A percentile compares a stretch with the other conserved stretches of the same genome.
Conservation (phyloP, 2,888 invertebrate genomes). For the Cloeon dipterum region DNA sequence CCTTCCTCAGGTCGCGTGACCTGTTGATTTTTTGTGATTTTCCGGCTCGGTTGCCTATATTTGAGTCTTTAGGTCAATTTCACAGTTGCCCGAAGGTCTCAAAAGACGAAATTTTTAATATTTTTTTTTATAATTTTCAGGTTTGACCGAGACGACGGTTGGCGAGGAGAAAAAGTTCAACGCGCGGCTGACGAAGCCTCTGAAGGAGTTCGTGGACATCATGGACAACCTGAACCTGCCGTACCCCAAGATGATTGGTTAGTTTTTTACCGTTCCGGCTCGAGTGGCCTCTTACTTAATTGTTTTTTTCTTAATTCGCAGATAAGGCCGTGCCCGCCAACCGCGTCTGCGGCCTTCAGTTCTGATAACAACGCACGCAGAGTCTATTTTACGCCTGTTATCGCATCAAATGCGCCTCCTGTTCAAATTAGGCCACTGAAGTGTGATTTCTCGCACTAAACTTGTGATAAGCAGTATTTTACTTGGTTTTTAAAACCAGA, state of each 20-base stretch:
- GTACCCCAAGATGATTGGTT: constrained; percentile 91
- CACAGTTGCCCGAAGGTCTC: background rate
- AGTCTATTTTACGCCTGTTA: too few relatives aligned
- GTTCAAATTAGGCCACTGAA: too few relatives aligned
- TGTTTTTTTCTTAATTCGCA: background rate
- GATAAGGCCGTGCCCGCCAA: too few relatives aligned
- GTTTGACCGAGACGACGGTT: constrained; percentile 69
- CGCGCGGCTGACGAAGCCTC: constrained; percentile 59
- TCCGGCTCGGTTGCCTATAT: too few relatives aligned
- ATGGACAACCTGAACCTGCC: constrained; percentile 86
- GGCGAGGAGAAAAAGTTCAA: constrained; percentile 76
- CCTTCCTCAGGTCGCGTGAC: too few relatives aligned
- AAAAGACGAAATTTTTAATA: background rate
- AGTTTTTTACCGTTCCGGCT: constrained; percentile 11
- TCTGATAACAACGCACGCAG: constrained; percentile 70
- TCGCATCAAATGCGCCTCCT: too few relatives aligned
- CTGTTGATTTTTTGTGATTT: too few relatives aligned
- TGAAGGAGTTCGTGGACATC: constrained; percentile 63
- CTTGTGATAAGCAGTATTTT: too few relatives aligned
- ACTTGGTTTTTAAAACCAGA: too few relatives aligned
- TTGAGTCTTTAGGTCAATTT: too few relatives aligned
- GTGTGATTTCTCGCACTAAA: too few relatives aligned
- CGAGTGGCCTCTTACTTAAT: background rate
- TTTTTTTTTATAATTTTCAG: constrained; percentile 18
- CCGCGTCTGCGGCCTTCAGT: too few relatives aligned